Evolutionary conservation across 2,113 vertebrate species (phyloP).

Genomic region (Sinocyclocheilus anophthalmus): DNA sequence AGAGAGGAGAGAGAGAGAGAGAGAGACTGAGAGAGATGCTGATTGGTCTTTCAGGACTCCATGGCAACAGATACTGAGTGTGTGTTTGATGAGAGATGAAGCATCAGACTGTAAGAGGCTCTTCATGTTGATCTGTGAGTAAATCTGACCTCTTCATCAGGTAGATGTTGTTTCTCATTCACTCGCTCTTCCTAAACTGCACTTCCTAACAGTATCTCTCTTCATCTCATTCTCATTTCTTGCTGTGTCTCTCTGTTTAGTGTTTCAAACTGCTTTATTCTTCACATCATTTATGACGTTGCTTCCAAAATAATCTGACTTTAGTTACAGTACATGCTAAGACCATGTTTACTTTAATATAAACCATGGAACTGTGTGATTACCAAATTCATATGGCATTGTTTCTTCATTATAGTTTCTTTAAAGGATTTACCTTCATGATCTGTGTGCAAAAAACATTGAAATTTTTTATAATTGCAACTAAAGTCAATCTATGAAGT

Average conservation of each 20-base stretch:
- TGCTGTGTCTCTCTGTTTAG: not conserved
- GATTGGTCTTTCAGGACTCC: slow-evolving; percentile 24
- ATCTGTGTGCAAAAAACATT: not conserved
- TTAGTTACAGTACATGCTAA: not conserved
- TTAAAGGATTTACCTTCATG: not conserved
- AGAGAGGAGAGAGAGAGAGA: not conserved
- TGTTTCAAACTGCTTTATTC: not conserved
- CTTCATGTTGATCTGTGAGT: not conserved
- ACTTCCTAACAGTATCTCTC: not conserved
- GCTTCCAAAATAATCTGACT: not conserved
- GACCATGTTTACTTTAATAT: not conserved
- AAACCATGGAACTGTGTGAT: not conserved
- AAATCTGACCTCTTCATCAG: slow-evolving; percentile 14
- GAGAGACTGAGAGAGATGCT: not conserved
- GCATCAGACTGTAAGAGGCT: slow-evolving; percentile 28
- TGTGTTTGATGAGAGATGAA: slow-evolving; percentile 24
- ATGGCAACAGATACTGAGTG: slow-evolving; percentile 40
- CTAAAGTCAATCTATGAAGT: not conserved
- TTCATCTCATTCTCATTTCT: not conserved
- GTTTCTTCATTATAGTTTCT: not conserved
- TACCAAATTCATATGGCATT: too few relatives aligned
- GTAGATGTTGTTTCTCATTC: not conserved
- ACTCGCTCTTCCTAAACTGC: not conserved
- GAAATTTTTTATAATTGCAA: not conserved
- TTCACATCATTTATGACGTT: not conserved